Evolutionary conservation across 2,797 vertebrate genomes (phyloP).

Genomic region (Mus caroli): DNA sequence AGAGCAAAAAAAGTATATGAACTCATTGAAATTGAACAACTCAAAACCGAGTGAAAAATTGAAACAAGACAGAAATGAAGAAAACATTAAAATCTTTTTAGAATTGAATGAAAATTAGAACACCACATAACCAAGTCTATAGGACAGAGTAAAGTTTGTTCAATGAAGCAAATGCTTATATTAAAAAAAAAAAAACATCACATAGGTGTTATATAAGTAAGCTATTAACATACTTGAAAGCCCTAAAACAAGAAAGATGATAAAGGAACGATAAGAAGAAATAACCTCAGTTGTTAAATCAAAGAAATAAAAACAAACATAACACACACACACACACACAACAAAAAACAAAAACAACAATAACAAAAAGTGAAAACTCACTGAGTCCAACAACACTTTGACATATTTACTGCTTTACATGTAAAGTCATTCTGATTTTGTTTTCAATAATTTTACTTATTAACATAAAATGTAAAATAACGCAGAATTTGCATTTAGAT

Average conservation of each 20-base stretch:
- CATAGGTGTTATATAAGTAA: background rate
- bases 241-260: background rate
- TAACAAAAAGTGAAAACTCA: background rate
- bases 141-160: background rate
- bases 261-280: background rate
- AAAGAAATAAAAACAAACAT: background rate
- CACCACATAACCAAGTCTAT: background rate
- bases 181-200: background rate
- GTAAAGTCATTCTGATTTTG: background rate
- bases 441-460: background rate
- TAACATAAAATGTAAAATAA: background rate
- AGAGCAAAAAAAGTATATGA: background rate
- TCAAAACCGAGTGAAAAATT: too few species aligned
- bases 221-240: background rate
- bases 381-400: background rate
- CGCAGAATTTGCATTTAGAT: background rate
- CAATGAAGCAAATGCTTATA: background rate
- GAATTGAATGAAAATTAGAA: too few species aligned
- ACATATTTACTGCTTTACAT: background rate
- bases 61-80: too few species aligned
- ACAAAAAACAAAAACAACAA: background rate
- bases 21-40: too few species aligned
- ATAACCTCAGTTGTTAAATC: background rate
- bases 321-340: background rate
- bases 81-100: too few species aligned